Evolutionary conservation across 2,888 invertebrate genomes (phyloP).

Genomic region (Uloborus plumipes): DNA sequence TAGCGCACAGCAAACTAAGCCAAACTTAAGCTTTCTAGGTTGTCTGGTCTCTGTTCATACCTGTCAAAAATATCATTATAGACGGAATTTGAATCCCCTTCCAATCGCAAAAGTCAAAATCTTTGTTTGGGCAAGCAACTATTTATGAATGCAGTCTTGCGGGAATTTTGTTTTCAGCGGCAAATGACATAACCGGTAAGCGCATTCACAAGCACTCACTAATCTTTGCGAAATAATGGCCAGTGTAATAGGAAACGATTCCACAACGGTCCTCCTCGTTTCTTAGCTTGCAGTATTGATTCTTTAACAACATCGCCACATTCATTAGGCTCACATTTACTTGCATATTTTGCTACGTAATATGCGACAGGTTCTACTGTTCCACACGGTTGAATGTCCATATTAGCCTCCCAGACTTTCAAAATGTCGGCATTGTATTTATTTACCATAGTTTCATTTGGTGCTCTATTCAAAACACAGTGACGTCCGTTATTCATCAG

Average conservation of each 20-base stretch:
- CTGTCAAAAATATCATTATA: no score
- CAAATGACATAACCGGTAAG: neutral
- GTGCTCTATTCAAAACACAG: conserved; percentile 6
- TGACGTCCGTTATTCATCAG: conserved; percentile 6
- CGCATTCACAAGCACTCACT: conserved; percentile 4
- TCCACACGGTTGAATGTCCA: conserved; percentile 31
- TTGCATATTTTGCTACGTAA: neutral
- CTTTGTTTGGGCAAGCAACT: neutral
- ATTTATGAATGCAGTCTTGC: neutral
- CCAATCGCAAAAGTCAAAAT: neutral
- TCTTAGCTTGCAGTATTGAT: neutral
- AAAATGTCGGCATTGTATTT: conserved; percentile 25
- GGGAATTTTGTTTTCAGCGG: neutral
- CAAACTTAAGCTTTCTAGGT: neutral
- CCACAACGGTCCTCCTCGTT: neutral
- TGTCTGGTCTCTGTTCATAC: neutral
- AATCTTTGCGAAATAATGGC: neutral
- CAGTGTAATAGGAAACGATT: neutral
- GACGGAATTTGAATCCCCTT: neutral
- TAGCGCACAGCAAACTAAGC: neutral
- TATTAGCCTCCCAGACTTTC: conserved; percentile 25
- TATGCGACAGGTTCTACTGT: neutral
- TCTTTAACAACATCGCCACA: neutral
- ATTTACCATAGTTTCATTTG: conserved; percentile 19
- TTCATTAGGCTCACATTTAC: neutral